Conservation (phyloP, 2,888 invertebrate species). For the Crocallis elinguaria region DNA sequence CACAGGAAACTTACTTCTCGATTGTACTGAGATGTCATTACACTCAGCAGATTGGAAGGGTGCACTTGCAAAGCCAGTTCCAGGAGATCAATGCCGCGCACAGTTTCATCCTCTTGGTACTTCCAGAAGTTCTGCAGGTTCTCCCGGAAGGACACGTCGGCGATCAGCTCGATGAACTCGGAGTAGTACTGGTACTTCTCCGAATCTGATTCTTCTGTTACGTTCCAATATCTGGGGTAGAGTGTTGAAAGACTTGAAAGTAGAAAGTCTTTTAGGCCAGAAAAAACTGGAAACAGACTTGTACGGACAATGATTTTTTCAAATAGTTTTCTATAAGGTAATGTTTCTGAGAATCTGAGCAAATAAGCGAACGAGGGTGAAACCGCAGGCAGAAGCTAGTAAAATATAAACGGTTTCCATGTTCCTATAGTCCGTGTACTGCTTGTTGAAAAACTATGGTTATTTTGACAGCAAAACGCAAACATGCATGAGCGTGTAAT, state of each 20-base stretch:
- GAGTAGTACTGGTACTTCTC: conserved; percentile 70
- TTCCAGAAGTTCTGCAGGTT: conserved; percentile 89
- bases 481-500: no score
- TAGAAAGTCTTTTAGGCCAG: no score
- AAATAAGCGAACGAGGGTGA: no score
- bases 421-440: no score
- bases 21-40: conserved; percentile 53
- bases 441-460: no score
- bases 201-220: conserved; percentile 64
- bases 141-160: conserved; percentile 74
- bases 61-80: conserved; percentile 84
- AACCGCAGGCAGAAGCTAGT: no score
- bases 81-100: conserved; percentile 82
- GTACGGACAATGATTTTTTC: no score
- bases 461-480: no score
- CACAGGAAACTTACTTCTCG: conserved; percentile 44
- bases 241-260: neutral
- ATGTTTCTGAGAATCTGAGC: no score
- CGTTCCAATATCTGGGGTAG: conserved; percentile 69
- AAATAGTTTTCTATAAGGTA: no score
- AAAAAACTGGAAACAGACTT: no score
- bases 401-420: no score
- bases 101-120: conserved; percentile 86
- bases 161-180: conserved; percentile 70
- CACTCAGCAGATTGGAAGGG: conserved; percentile 57